A percentile compares a stretch with the other conserved stretches of the same genome.
These are phyloP conservation scores for Trilocha varians DNA, from an alignment of 2,888 invertebrate genomes.

Conservation along the genomic window DNA sequence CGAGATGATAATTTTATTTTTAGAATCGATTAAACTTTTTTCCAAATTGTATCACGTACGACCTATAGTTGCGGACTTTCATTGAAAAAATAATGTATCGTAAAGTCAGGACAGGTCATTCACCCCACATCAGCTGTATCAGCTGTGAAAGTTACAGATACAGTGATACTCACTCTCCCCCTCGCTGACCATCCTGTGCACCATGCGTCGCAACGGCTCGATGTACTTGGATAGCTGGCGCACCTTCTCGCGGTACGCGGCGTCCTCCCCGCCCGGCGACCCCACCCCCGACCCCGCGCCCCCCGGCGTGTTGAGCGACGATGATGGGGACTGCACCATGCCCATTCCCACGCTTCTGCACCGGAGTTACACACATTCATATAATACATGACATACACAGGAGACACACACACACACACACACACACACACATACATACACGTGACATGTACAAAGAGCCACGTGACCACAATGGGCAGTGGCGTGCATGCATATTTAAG, in stretches of 20 bases:
- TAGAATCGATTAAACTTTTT: too few relatives aligned
- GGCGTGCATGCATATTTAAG: too few relatives aligned
- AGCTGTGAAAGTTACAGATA: not conserved
- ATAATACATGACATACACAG: not conserved
- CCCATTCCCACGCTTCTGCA: slow-evolving; percentile 49
- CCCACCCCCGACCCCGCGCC: slow-evolving; percentile 51
- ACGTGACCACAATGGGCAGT: too few relatives aligned
- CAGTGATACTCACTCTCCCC: slow-evolving; percentile 71
- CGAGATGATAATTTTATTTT: too few relatives aligned
- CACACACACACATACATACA: too few relatives aligned
- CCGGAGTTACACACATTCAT: not conserved
- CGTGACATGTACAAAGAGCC: too few relatives aligned
- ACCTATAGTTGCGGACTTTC: too few relatives aligned
- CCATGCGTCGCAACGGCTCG: slow-evolving; percentile 92
- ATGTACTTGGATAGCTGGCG: slow-evolving; percentile 94
- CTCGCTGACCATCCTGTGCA: slow-evolving; percentile 88
- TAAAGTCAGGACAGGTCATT: too few relatives aligned
- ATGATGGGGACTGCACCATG: slow-evolving; percentile 83
- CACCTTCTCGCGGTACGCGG: slow-evolving; percentile 93
- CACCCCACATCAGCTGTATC: too few relatives aligned
- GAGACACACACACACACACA: not conserved
- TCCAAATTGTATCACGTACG: too few relatives aligned
- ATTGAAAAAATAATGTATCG: too few relatives aligned
- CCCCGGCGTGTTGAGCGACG: slow-evolving; percentile 86
- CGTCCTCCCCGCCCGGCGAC: slow-evolving; percentile 80